These are phyloP conservation scores for Hapalemur alaotrensis DNA, from an alignment of 2,797 vertebrate genomes.

Conservation along the genomic window DNA sequence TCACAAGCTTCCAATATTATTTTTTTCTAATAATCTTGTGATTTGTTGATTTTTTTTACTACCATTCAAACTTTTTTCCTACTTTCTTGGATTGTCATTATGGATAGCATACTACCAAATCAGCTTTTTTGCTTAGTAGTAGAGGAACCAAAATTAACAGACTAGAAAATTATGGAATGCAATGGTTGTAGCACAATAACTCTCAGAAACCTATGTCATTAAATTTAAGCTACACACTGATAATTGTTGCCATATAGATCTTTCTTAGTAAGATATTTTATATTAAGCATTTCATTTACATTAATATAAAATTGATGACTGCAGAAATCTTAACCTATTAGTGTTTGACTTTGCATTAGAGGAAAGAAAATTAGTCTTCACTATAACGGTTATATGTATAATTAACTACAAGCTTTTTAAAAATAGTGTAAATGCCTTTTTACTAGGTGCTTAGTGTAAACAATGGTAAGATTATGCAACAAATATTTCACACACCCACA, in stretches of 20 bases:
- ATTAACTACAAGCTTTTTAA: not conserved
- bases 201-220: not conserved
- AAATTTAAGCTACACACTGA: not conserved
- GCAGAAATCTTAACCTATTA: not conserved
- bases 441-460: not conserved
- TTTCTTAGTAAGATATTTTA: not conserved
- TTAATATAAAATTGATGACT: not conserved
- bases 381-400: not conserved
- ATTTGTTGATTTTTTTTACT: not conserved
- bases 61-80: not conserved
- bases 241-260: not conserved
- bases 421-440: not conserved
- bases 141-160: not conserved
- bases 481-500: not conserved
- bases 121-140: not conserved
- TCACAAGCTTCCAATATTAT: not conserved
- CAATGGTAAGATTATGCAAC: not conserved
- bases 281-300: not conserved
- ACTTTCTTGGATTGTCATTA: not conserved
- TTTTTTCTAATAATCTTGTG: not conserved
- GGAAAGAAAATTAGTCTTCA: not conserved
- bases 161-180: not conserved
- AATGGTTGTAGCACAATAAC: not conserved
- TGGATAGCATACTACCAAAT: not conserved
- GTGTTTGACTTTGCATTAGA: not conserved